A percentile compares a stretch with the other conserved stretches of the same genome.
Evolutionary conservation across 2,113 vertebrate genomes (phyloP).

Genomic region (Cryptomyrus ogoouensis): DNA sequence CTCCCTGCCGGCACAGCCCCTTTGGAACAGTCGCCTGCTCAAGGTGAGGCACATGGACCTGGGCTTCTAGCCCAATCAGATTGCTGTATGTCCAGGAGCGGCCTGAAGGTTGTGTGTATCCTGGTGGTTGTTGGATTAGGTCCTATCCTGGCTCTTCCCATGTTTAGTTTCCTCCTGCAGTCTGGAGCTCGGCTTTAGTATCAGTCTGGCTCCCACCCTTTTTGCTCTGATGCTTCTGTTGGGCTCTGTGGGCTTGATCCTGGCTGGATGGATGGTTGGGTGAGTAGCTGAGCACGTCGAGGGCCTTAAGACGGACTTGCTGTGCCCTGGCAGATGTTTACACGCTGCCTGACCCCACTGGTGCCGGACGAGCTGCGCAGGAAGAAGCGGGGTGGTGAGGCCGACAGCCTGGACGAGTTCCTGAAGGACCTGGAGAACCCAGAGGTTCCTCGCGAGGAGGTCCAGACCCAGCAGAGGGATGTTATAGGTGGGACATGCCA

Average conservation of each 20-base stretch:
- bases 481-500: conserved; percentile 71
- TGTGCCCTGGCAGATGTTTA: conserved; percentile 74
- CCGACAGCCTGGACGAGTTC: conserved; percentile 95
- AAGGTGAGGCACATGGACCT: conserved; percentile 65
- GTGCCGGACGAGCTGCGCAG: conserved; percentile 93
- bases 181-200: background rate
- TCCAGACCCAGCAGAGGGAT: conserved; percentile 70
- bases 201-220: background rate
- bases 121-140: background rate
- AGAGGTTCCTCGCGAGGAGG: conserved; percentile 87
- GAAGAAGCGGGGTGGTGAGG: conserved; percentile 93
- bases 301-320: background rate
- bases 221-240: background rate
- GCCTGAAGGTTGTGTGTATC: background rate
- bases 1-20: conserved; percentile 89
- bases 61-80: background rate
- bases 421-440: conserved; percentile 97
- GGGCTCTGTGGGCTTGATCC: background rate
- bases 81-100: background rate
- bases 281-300: background rate
- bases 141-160: background rate
- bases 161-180: background rate
- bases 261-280: background rate
- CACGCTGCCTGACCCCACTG: conserved; percentile 93
- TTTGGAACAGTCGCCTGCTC: conserved; percentile 89